Conservation (phyloP, 2,888 invertebrate genomes). For the Rosalia funebris region DNA sequence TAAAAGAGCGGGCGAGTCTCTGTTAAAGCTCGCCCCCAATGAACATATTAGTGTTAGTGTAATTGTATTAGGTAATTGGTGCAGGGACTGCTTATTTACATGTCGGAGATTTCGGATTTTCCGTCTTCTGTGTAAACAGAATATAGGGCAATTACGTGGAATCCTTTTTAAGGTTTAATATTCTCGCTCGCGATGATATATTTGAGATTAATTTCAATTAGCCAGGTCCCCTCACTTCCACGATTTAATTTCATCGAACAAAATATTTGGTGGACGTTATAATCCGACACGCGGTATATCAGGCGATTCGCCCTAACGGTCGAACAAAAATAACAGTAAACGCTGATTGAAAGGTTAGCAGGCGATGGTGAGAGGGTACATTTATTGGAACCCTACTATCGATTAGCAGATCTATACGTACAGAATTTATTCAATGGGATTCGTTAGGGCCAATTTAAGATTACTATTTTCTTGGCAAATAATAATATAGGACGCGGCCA, state of each 20-base stretch:
- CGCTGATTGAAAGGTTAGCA: conserved; percentile 15
- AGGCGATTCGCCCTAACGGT: background rate
- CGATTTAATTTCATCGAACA: background rate
- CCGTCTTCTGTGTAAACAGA: conserved; percentile 41
- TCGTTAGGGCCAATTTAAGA: conserved; percentile 64
- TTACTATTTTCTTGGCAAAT: conserved; percentile 60
- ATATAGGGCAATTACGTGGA: conserved; percentile 17
- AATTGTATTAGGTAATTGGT: conserved; percentile 46
- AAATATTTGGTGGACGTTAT: background rate
- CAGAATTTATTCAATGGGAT: conserved; percentile 61
- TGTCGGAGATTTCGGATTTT: conserved; percentile 43
- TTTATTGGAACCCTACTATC: conserved; percentile 53
- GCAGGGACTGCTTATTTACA: conserved; percentile 46
- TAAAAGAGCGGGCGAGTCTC: conserved; percentile 32
- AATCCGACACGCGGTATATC: background rate
- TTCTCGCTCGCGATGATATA: background rate
- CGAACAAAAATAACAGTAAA: conserved; percentile 15
- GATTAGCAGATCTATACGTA: conserved; percentile 59
- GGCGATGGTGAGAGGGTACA: conserved; percentile 1
- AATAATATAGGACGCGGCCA: conserved; percentile 51
- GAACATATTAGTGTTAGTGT: conserved; percentile 47
- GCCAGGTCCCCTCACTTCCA: background rate
- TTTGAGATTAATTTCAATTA: background rate
- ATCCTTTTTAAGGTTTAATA: background rate
- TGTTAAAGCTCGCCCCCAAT: conserved; percentile 41